phyloP scores from a whole-genome alignment of 2,888 invertebrate species.

The Papilio demoleus region DNA sequence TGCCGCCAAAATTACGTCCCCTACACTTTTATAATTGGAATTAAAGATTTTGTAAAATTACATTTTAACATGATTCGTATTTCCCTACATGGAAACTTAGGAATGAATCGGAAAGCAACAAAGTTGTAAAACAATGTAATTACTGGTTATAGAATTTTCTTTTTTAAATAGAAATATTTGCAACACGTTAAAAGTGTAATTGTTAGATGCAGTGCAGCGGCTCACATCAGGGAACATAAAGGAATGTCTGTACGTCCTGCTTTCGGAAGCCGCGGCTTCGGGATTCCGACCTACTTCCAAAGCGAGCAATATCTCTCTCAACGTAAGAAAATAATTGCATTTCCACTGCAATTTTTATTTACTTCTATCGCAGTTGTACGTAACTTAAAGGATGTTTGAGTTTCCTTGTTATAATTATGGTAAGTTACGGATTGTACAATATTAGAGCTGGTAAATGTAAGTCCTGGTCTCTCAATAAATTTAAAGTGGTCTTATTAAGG shows the following conservation, averaged over 20 bases:
- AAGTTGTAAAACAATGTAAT: not conserved
- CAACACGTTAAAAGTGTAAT: constrained; percentile 16
- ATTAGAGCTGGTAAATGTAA: not conserved
- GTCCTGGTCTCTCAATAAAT: too few species aligned
- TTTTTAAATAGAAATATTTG: constrained; percentile 50
- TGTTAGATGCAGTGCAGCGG: constrained; percentile 24
- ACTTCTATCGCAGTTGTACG: constrained; percentile 10
- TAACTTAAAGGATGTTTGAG: not conserved
- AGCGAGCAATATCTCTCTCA: constrained; percentile 29
- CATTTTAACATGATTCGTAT: not conserved
- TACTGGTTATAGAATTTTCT: not conserved
- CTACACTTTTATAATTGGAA: constrained; percentile 69
- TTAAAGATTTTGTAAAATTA: constrained; percentile 61
- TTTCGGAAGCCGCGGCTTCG: constrained; percentile 29
- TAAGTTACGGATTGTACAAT: not conserved
- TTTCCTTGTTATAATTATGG: not conserved
- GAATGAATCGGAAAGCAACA: too few species aligned
- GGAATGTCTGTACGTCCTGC: constrained; percentile 33
- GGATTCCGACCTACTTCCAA: constrained; percentile 30
- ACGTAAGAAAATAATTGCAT: constrained; percentile 35
- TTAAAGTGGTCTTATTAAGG: too few species aligned
- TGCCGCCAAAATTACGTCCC: constrained; percentile 73
- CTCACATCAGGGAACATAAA: constrained; percentile 26
- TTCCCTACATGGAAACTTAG: not conserved
- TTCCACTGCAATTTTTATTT: constrained; percentile 16